A percentile compares a stretch with the other conserved stretches of the same genome.
Conservation (phyloP, 2,797 vertebrate species). For the Gymnothorax reevesii region DNA sequence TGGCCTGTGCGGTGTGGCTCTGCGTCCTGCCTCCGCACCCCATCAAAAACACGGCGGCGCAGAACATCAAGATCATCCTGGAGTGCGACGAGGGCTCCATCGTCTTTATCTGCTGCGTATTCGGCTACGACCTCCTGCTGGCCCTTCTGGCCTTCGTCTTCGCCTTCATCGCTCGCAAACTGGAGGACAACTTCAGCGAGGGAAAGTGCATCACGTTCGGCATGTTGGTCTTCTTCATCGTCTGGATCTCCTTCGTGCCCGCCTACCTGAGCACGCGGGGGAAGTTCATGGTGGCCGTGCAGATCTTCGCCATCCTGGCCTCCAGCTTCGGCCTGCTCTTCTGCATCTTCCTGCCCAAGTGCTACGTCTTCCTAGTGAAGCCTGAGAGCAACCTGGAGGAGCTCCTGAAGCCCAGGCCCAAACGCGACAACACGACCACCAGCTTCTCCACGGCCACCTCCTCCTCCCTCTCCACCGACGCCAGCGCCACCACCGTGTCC, state of each 20-base stretch:
- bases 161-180: slow-evolving; percentile 74
- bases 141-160: slow-evolving; percentile 79
- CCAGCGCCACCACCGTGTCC: slow-evolving; percentile 65
- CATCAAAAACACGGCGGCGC: slow-evolving; percentile 79
- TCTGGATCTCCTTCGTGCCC: slow-evolving; percentile 87
- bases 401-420: slow-evolving; percentile 66
- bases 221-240: slow-evolving; percentile 85
- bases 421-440: slow-evolving; percentile 65
- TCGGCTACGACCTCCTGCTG: slow-evolving; percentile 79
- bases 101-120: slow-evolving; percentile 80
- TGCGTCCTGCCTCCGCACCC: slow-evolving; percentile 72
- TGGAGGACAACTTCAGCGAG: slow-evolving; percentile 83
- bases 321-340: slow-evolving; percentile 83
- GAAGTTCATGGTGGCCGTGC: slow-evolving; percentile 87
- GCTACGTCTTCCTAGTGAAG: slow-evolving; percentile 82
- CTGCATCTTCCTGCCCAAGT: slow-evolving; percentile 85
- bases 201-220: slow-evolving; percentile 82
- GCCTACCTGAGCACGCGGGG: slow-evolving; percentile 86
- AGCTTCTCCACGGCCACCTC: slow-evolving; percentile 63
- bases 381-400: slow-evolving; percentile 80
- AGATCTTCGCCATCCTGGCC: slow-evolving; percentile 86
- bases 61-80: slow-evolving; percentile 84
- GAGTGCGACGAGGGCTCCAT: slow-evolving; percentile 81
- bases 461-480: slow-evolving; percentile 69
- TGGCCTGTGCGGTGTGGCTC: slow-evolving; percentile 76